Conservation (phyloP, 1,140 invertebrate species). For the Himalopsyche phryganea region DNA sequence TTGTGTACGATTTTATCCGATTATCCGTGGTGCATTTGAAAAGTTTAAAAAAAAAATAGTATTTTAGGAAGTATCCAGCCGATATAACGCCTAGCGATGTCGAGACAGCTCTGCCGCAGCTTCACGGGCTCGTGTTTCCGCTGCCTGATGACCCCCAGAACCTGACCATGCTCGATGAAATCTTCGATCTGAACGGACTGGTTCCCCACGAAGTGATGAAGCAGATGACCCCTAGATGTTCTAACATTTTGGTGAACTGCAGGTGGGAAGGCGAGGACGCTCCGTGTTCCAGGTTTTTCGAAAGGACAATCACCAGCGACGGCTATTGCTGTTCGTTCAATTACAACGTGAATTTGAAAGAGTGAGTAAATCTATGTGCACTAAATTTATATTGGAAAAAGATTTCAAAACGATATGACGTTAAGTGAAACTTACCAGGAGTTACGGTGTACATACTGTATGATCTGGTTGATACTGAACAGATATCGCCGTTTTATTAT, state of each 20-base stretch:
- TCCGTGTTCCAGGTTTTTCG: constrained; percentile 43
- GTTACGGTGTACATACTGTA: too few relatives aligned
- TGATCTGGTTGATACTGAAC: too few relatives aligned
- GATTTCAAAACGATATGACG: too few relatives aligned
- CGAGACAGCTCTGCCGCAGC: constrained; percentile 26
- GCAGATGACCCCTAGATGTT: constrained; percentile 40
- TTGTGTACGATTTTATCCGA: too few relatives aligned
- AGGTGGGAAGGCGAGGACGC: constrained; percentile 44
- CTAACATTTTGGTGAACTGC: constrained; percentile 40
- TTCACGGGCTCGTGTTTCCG: constrained; percentile 30
- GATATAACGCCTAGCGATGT: constrained; percentile 20
- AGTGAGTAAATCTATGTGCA: constrained; percentile 16
- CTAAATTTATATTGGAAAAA: too few relatives aligned
- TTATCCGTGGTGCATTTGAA: too few relatives aligned
- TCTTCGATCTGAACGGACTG: constrained; percentile 26
- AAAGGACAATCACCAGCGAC: constrained; percentile 40
- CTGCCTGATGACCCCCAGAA: neutral
- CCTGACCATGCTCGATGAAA: constrained; percentile 11
- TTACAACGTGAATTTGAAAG: constrained; percentile 35
- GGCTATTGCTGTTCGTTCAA: constrained; percentile 52
- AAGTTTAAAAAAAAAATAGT: too few relatives aligned
- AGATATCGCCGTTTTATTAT: too few relatives aligned
- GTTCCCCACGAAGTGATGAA: constrained; percentile 20
- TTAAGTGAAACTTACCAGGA: too few relatives aligned
- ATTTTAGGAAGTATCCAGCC: constrained; percentile 23